Evolutionary conservation across 2,113 vertebrate genomes (phyloP), one percentile per base, ranked within the genome.

Genomic region (Campylomormyrus numenius): DNA sequence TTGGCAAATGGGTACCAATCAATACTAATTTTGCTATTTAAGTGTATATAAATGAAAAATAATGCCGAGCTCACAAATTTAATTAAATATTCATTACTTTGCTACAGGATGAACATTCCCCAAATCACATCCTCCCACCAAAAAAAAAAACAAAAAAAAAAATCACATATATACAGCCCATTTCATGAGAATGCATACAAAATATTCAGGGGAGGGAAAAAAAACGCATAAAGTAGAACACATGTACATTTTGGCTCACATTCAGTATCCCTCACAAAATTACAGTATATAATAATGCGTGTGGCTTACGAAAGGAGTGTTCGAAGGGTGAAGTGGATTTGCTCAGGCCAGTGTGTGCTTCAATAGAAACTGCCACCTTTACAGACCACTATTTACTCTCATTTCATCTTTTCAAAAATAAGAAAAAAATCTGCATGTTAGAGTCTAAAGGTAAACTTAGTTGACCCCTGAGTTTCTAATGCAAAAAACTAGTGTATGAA

Each of bases 391-490:
- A 19, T 19, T 19, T 80, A 80, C 39, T 39, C 13, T 80, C 86
- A 88, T 88, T 92, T 94, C 52, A 92, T 90, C 85, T 91, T 92
- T 90, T 70, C 52, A 86, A 90, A 66, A 91, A 74, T 88, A 89
- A 89, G 92, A 92, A 92, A 89, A 48, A 24, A 90, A 90, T 92
- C 92, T 94, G 94, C 94, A 94, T 93, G 92, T 93, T 93, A 94
- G 92, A 95, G 94, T 95, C 95, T 94, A 95, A 80, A 94, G 94
- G 95, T 96, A 96, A 96, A 96, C 95, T 94, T 95, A 94, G 93
- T 93, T 96, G 95, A 96, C 95, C 96, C 96, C 96, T 96, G 96
- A 96, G 96, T 95, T 96, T 95, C 94, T 95, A 96, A 95, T 94
- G 95, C 94, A 85, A 89, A 95, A 95, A 95, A 94, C 95, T 95